A percentile compares a stretch with the other conserved stretches of the same genome.
Evolutionary conservation across 53 echinoderm and acorn worm species (phyloP).

Genomic region (Holothuria scabra): DNA sequence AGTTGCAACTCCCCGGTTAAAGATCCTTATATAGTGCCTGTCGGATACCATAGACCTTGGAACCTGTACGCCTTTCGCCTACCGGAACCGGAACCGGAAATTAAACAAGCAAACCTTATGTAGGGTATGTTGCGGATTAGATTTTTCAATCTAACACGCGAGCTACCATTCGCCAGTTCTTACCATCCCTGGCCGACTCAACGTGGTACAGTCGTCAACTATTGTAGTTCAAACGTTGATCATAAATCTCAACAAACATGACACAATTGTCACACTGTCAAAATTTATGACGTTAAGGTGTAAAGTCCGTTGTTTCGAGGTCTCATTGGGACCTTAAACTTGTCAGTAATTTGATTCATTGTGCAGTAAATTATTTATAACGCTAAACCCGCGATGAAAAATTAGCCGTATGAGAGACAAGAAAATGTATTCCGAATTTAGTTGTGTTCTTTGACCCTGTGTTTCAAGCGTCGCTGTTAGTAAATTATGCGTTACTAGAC

Average conservation of each 20-base stretch:
- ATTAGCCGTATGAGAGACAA: slow-evolving; percentile 9
- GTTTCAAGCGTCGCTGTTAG: not conserved
- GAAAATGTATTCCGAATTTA: not conserved
- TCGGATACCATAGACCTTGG: too few species aligned
- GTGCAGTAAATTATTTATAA: slow-evolving; percentile 7
- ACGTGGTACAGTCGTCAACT: too few species aligned
- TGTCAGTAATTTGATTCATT: slow-evolving; percentile 34
- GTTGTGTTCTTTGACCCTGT: slow-evolving; percentile 19
- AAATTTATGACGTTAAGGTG: not conserved
- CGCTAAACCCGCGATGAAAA: slow-evolving; percentile 8
- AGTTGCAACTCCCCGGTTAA: too few species aligned
- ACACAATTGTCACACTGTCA: slow-evolving; percentile 13
- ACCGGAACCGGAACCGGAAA: too few species aligned
- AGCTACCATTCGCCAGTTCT: too few species aligned
- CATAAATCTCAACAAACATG: slow-evolving; percentile 13
- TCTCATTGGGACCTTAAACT: slow-evolving; percentile 35
- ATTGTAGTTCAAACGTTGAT: slow-evolving; percentile 3
- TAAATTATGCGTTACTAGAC: too few species aligned
- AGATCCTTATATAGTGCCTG: too few species aligned
- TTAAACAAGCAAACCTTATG: too few species aligned
- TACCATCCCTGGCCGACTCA: too few species aligned
- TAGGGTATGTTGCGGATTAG: too few species aligned
- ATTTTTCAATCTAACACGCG: too few species aligned
- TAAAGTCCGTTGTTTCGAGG: slow-evolving; percentile 35
- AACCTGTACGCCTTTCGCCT: too few species aligned